Conservation (phyloP, 2,113 vertebrate species). For the Eulemur macaco region DNA sequence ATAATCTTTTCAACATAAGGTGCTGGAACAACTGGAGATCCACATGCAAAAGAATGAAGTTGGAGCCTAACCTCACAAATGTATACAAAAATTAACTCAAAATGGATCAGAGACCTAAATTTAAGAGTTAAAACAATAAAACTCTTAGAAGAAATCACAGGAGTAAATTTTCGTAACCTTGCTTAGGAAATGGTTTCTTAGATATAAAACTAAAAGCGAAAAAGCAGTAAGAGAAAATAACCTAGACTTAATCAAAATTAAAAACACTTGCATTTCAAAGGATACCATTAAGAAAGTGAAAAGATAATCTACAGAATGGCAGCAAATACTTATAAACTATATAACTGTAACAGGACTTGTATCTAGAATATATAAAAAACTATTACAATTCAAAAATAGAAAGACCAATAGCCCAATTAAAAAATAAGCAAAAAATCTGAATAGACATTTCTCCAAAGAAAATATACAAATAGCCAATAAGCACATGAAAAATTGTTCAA, state of each 20-base stretch:
- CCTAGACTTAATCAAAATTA: not conserved
- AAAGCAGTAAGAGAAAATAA: not conserved
- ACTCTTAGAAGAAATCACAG: not conserved
- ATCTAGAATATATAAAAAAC: not conserved
- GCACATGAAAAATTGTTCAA: not conserved
- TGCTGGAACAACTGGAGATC: not conserved
- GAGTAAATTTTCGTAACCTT: not conserved
- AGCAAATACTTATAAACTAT: not conserved
- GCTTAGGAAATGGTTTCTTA: conserved; percentile 1
- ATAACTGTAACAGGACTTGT: not conserved
- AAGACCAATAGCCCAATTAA: not conserved
- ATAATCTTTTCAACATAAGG: not conserved
- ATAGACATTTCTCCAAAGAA: not conserved
- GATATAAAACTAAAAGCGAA: not conserved
- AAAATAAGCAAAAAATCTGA: not conserved
- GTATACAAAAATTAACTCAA: not conserved
- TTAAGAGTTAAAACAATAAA: not conserved
- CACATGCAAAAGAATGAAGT: not conserved
- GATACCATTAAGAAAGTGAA: not conserved
- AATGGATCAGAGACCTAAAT: not conserved
- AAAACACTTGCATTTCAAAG: not conserved
- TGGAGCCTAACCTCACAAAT: not conserved
- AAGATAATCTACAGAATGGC: not conserved
- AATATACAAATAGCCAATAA: not conserved
- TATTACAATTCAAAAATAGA: not conserved